Evolutionary conservation across 2,888 invertebrate species (phyloP).

Genomic region (Dasysyrphus tricinctus): DNA sequence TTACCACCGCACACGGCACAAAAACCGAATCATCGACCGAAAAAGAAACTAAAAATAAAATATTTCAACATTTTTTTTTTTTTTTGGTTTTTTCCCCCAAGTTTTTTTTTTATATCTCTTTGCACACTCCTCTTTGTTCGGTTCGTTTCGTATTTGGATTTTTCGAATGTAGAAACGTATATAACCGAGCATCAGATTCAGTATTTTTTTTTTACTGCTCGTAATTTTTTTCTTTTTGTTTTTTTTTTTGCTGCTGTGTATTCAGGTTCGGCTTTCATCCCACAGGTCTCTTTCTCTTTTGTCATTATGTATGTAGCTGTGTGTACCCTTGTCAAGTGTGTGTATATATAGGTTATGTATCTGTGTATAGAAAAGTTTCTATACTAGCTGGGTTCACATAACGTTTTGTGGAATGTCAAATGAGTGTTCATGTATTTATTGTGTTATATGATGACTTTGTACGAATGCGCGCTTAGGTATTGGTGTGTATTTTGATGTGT

Average conservation of each 20-base stretch:
- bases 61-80: conserved; percentile 74
- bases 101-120: conserved; percentile 67
- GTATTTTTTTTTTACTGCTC: conserved; percentile 49
- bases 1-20: conserved; percentile 74
- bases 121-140: conserved; percentile 73
- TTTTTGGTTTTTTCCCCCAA: conserved; percentile 55
- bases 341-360: conserved; percentile 67
- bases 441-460: not conserved
- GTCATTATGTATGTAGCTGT: conserved; percentile 39
- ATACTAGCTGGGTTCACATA: conserved; percentile 59
- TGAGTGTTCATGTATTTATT: conserved; percentile 44
- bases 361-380: conserved; percentile 39
- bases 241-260: conserved; percentile 56
- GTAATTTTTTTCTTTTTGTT: conserved; percentile 44
- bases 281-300: conserved; percentile 76
- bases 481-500: not conserved
- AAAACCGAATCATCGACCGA: conserved; percentile 76
- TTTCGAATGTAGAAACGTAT: conserved; percentile 67
- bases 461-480: not conserved
- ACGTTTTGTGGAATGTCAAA: conserved; percentile 75
- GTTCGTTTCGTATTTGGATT: conserved; percentile 66
- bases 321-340: conserved; percentile 45
- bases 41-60: conserved; percentile 76
- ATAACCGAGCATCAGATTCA: conserved; percentile 71
- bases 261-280: conserved; percentile 75